A percentile compares a stretch with the other conserved stretches of the same genome.
These are phyloP conservation scores for Stegana nigrithorax DNA, from an alignment of 2,888 invertebrate species.

Conservation along the genomic window DNA sequence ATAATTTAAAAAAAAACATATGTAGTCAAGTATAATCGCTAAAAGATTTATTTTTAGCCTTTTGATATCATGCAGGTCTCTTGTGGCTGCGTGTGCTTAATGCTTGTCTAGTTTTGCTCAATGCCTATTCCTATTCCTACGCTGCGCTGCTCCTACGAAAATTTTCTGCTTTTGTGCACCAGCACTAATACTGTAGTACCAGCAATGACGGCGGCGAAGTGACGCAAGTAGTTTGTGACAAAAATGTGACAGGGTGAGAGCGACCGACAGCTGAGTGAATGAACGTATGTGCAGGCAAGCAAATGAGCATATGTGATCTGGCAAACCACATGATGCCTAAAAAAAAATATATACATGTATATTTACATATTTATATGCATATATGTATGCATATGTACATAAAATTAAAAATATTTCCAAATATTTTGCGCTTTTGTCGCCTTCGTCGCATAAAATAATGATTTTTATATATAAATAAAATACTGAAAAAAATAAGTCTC, in stretches of 20 bases:
- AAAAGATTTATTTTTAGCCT: constrained; percentile 48
- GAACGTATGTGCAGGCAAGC: too few species aligned
- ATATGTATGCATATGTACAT: too few species aligned
- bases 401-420: too few species aligned
- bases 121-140: neutral
- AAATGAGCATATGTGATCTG: too few species aligned
- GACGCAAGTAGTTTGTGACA: constrained; percentile 52
- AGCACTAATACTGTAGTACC: constrained; percentile 24
- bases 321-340: neutral
- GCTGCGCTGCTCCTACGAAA: neutral
- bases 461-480: constrained; percentile 44
- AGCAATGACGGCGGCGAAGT: constrained; percentile 34
- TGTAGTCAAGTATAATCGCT: neutral
- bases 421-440: neutral
- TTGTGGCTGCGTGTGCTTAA: constrained; percentile 7
- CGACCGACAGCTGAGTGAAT: too few species aligned
- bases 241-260: constrained; percentile 37
- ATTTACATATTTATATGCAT: too few species aligned
- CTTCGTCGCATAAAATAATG: constrained; percentile 53
- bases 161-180: neutral
- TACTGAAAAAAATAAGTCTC: too few species aligned
- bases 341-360: neutral
- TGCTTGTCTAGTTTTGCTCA: neutral
- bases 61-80: constrained; percentile 48
- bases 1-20: neutral